Evolutionary conservation across 2,113 vertebrate species (phyloP).

Genomic region (Takifugu bimaculatus): DNA sequence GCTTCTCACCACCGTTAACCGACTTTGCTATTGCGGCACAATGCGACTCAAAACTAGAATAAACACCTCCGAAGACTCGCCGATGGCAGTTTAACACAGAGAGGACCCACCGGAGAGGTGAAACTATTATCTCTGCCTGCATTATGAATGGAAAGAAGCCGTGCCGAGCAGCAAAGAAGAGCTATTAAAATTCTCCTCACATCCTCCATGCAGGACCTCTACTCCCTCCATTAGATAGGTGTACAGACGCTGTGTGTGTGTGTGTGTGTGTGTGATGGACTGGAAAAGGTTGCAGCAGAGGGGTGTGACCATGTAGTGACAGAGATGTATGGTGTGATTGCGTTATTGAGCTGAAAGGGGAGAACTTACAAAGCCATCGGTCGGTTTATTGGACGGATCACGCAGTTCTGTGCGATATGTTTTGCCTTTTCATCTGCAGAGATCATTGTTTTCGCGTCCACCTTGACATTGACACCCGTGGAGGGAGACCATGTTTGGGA

Average conservation of each 20-base stretch:
- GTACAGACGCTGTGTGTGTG: conserved; percentile 35
- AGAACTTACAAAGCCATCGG: conserved; percentile 61
- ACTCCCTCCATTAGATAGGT: conserved; percentile 63
- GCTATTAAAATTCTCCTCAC: conserved; percentile 76
- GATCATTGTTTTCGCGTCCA: not conserved
- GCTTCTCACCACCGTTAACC: not conserved
- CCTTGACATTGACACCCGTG: no score
- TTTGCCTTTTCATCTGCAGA: not conserved
- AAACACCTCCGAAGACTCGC: not conserved
- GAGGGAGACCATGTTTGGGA: no score
- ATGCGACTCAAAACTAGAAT: not conserved
- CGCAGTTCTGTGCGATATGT: not conserved
- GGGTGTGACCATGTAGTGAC: conserved; percentile 66
- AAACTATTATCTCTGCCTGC: conserved; percentile 51
- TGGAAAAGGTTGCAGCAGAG: conserved; percentile 53
- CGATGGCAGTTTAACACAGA: conserved; percentile 23
- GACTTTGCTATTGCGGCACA: not conserved
- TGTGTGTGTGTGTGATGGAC: conserved; percentile 9
- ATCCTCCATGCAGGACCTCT: conserved; percentile 70
- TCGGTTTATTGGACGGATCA: conserved; percentile 17
- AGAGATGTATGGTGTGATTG: conserved; percentile 68
- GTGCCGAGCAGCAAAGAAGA: conserved; percentile 53
- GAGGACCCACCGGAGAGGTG: conserved; percentile 42
- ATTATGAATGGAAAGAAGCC: conserved; percentile 48
- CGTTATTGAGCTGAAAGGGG: conserved; percentile 57